phyloP scores from a whole-genome alignment of 2,113 vertebrate species.

The Scopus umbretta region DNA sequence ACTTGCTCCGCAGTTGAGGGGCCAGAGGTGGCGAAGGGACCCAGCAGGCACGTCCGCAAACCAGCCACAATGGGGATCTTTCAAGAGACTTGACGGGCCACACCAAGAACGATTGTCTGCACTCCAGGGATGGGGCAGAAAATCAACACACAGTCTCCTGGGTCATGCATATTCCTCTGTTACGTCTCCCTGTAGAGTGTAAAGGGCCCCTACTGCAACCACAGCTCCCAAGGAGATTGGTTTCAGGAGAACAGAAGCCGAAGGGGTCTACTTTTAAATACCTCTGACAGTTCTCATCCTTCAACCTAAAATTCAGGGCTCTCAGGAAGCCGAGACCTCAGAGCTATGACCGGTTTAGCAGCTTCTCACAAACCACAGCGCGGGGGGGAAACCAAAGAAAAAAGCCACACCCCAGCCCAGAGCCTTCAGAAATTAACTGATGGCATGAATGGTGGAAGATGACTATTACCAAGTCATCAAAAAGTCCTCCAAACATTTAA shows the following conservation, averaged over 20 bases:
- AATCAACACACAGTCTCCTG: background rate
- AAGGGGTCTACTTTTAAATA: background rate
- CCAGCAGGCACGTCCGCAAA: background rate
- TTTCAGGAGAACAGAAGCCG: background rate
- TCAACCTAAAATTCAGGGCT: background rate
- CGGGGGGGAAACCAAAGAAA: background rate
- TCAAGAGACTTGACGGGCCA: background rate
- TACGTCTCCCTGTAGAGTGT: background rate
- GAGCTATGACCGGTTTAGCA: background rate
- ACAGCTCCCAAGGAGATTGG: background rate
- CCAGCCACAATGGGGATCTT: rapidly evolving
- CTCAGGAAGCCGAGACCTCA: background rate
- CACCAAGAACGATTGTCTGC: background rate
- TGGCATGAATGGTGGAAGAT: rapidly evolving
- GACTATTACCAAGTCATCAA: background rate
- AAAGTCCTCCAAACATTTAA: background rate
- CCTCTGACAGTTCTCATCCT: background rate
- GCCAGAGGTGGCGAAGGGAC: background rate
- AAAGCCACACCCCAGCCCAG: background rate
- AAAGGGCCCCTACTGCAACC: background rate
- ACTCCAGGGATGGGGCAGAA: background rate
- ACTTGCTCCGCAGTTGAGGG: background rate
- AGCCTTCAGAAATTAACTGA: background rate
- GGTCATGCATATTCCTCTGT: rapidly evolving
- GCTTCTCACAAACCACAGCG: background rate